Evolutionary conservation across 2,113 vertebrate genomes (phyloP), one percentile per base, ranked within the genome.

Genomic region (Platichthys flesus): DNA sequence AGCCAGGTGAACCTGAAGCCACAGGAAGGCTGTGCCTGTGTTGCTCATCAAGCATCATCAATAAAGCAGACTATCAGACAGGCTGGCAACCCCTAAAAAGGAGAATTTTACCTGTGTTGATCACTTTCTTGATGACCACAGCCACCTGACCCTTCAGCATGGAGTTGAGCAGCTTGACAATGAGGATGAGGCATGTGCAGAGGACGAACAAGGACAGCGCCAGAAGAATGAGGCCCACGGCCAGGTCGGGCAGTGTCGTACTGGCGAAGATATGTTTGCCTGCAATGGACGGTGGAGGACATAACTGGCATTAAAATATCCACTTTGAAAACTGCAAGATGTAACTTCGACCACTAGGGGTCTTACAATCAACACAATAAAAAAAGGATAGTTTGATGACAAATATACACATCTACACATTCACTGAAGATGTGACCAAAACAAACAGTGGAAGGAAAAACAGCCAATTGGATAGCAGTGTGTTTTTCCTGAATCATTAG

Each of bases 111-210:
- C 98, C 98, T 40, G 97, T 99, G 90, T 99, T 99, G 86, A 99
- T 91, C 40, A 97, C 95, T 90, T 98, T 99, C 95, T 99, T 99
- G 94, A 99, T 99, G 90, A 97, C 79, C 1, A 92, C 65, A 0
- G 97, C 97, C 37, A 99, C 97, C 94, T 97, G 97, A 42, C 98
- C 98, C 87, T 95, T 95, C 59, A 99, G 95, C 93, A 99, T 95
- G 13, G 98, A 98, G 93, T 97, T 98, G 80, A 99, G 94, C 35
- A 99, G 87, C 87, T 99, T 99, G 89, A 99, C 98, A 0, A 99
- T 99, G 79, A 96, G 85, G 84, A 99, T 93, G 89, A 99, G 94
- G 89, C 98, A 99, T 66, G 93, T 92, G 35, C 98, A 99, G 55
- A 99, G 94, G 69, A 95, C 66, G 6, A 97, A 20, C 84, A 99